Base-by-base conservation (phyloP, 2,113 vertebrate species). In the Macroglossus sobrinus region DNA sequence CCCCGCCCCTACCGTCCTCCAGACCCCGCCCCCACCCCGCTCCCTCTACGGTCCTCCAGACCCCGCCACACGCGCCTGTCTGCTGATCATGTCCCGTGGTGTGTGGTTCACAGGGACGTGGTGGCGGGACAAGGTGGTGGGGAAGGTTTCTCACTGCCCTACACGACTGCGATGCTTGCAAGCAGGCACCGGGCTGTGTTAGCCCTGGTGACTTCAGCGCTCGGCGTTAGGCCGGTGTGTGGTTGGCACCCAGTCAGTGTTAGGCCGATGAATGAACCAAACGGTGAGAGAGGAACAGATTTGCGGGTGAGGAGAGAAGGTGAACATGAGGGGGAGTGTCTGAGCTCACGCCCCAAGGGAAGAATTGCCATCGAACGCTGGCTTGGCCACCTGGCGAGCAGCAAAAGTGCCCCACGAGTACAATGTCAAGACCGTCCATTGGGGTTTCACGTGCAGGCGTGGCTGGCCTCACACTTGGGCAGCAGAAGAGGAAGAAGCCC, bases 131-230 rank as follows among this genome's bases (percentile, higher is more conserved):
- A 43, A n/a, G 35, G 30, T 18, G 28, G 63, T 3, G 0, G 5
- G 59, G 35, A 16, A 43, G 40, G 19, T 22, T 30, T 15, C 47
- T 30, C 10, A 13, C 13, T 22, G 19, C 43, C 13, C 47, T 5
- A 5, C 26, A 0, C n/a, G 5, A 0, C 7, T 64, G 16, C 0
- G 0, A 7, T 15, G 28, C 53, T 61, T 53, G 18, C 15, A 43
- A 33, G 85, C 7, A 33, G 61, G 53, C 7, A 2, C 53, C 26
- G 38, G 26, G 45, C 45, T 2, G 5, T 8, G 3, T 33, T 18
- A 7, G 28, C 35, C 71, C 43, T 16, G 43, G 38, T 66, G 24
- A 64, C 47, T 59, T 40, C 12, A n/a, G n/a, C 9, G 50, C 21
- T 80, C 47, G 19, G 33, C 13, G 0, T 76, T 8, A 68, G 59